phyloP scores from a whole-genome alignment of 2,888 invertebrate species.

The Cyclophora punctaria region DNA sequence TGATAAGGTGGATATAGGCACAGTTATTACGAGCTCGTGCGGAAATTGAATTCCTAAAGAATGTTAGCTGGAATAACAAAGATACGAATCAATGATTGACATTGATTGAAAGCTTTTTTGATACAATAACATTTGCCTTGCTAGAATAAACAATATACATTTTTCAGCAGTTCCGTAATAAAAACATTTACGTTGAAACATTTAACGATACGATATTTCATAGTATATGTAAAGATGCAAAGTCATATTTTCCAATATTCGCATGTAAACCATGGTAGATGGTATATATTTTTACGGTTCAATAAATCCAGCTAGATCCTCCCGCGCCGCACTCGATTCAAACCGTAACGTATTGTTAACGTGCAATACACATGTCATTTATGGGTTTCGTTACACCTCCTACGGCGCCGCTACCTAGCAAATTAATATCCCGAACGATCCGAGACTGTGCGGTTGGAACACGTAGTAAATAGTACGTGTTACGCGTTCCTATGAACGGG shows the following conservation, averaged over 20 bases:
- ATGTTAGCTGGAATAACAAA: slow-evolving; percentile 22
- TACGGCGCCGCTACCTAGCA: slow-evolving; percentile 7
- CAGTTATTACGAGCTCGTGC: slow-evolving; percentile 24
- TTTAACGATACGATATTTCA: too few species aligned
- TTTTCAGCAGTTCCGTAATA: too few species aligned
- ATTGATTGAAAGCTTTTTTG: slow-evolving; percentile 8
- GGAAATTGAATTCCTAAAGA: slow-evolving; percentile 41
- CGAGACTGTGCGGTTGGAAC: slow-evolving; percentile 8
- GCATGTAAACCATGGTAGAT: too few species aligned
- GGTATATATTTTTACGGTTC: neutral
- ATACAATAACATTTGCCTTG: neutral
- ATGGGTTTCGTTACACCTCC: neutral
- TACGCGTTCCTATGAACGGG: slow-evolving; percentile 5
- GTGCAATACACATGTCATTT: too few species aligned
- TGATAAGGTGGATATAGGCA: slow-evolving; percentile 33
- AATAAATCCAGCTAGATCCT: neutral
- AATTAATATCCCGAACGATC: slow-evolving; percentile 10
- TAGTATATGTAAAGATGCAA: too few species aligned
- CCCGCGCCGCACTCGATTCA: too few species aligned
- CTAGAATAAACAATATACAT: too few species aligned
- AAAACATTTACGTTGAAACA: too few species aligned
- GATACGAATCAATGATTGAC: slow-evolving; percentile 2
- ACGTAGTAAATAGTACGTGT: slow-evolving; percentile 7
- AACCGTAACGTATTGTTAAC: too few species aligned
- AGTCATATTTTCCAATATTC: too few species aligned